phyloP scores from a whole-genome alignment of 2,113 vertebrate species.

The Nerophis ophidion region DNA sequence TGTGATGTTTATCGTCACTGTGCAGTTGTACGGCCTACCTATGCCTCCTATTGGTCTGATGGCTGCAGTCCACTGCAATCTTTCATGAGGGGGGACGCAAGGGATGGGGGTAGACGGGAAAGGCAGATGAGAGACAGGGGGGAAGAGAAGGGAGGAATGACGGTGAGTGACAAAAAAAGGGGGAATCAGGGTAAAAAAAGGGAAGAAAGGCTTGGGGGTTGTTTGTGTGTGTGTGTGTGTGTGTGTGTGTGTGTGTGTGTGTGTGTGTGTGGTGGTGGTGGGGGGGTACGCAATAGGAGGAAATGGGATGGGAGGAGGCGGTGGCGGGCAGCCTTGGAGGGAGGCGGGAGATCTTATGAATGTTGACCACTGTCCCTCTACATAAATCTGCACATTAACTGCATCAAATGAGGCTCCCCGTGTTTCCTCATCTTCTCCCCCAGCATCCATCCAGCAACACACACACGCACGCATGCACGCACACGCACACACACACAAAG shows the following conservation, averaged over 20 bases:
- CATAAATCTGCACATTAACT: conserved; percentile 79
- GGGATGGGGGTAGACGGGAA: conserved; percentile 20
- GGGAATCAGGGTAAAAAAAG: conserved; percentile 32
- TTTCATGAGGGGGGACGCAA: conserved; percentile 31
- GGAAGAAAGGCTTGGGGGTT: conserved; percentile 43
- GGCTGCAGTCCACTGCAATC: conserved; percentile 67
- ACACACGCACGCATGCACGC: conserved; percentile 12
- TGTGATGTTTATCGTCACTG: conserved; percentile 26
- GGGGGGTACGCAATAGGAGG: conserved; percentile 11
- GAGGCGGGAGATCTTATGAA: conserved; percentile 65
- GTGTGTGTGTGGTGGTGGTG: not conserved
- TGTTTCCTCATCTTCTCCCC: conserved; percentile 65
- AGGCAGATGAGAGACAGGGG: conserved; percentile 47
- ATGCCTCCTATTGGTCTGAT: conserved; percentile 86
- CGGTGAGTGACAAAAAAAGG: conserved; percentile 47
- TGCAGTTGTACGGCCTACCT: conserved; percentile 76
- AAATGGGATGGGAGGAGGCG: conserved; percentile 32
- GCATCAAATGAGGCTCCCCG: conserved; percentile 69
- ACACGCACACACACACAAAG: conserved; percentile 3
- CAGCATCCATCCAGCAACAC: conserved; percentile 16
- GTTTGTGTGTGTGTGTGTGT: not conserved
- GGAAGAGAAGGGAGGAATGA: conserved; percentile 50
- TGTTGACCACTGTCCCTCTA: conserved; percentile 75
- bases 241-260: not conserved
- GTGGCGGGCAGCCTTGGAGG: conserved; percentile 27